phyloP scores from a whole-genome alignment of 2,888 invertebrate species.

The Drosophila neotestacea region DNA sequence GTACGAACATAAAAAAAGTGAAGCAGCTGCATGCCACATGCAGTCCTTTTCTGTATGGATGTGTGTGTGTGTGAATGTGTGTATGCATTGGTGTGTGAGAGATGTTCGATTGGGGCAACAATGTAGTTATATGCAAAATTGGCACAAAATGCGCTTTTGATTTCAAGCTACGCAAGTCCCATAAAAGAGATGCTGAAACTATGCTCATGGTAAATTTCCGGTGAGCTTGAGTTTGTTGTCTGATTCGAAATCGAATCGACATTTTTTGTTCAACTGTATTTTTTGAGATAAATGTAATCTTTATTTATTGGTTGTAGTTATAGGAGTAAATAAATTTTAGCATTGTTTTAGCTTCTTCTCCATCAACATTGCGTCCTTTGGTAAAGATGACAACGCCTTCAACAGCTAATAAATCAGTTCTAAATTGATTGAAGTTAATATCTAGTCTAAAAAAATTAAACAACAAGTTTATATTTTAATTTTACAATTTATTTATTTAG shows the following conservation, averaged over 20 bases:
- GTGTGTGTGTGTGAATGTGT: not conserved
- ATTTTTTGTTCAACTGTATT: not conserved
- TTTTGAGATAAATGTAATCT: no score
- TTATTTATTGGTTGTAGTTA: no score
- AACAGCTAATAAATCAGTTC: no score
- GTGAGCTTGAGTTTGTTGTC: not conserved
- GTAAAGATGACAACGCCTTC: no score
- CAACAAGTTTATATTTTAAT: constrained; percentile 19
- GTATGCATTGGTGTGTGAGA: not conserved
- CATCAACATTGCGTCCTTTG: no score
- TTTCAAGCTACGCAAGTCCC: constrained; percentile 3
- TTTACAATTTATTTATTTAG: constrained; percentile 71
- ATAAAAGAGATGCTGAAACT: not conserved
- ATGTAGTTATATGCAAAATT: constrained; percentile 43
- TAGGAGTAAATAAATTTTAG: no score
- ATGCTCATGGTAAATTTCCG: constrained; percentile 5
- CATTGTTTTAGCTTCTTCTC: no score
- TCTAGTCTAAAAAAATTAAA: no score
- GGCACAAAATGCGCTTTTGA: constrained; percentile 27
- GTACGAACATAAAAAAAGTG: constrained; percentile 4
- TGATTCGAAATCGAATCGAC: not conserved
- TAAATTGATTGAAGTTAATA: no score
- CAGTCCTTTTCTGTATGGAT: not conserved
- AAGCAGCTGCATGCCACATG: constrained; percentile 19
- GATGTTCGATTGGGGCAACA: constrained; percentile 30